Evolutionary conservation across 2,888 invertebrate species (phyloP).

Genomic region (Trichopoda pennipes): DNA sequence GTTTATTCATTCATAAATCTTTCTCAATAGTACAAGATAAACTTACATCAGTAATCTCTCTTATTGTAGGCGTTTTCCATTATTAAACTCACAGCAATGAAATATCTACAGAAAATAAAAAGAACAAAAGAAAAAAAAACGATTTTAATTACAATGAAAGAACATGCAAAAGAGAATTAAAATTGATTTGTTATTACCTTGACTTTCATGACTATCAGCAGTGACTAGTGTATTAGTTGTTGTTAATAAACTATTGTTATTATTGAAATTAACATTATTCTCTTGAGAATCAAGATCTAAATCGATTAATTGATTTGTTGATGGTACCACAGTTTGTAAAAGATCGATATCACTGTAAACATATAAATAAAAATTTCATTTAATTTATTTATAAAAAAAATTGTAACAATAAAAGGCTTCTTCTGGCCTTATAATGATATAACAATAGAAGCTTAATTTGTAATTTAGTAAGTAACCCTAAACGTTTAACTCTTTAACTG

Average conservation of each 20-base stretch:
- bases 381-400: no score
- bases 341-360: slow-evolving; percentile 78
- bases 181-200: slow-evolving; percentile 73
- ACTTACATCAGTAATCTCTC: slow-evolving; percentile 69
- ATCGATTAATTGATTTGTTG: slow-evolving; percentile 80
- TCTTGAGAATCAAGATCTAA: slow-evolving; percentile 80
- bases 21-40: slow-evolving; percentile 49
- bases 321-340: slow-evolving; percentile 78
- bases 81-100: slow-evolving; percentile 80
- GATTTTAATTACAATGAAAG: not conserved
- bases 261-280: slow-evolving; percentile 77
- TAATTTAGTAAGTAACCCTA: no score
- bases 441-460: no score
- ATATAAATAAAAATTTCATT: not conserved
- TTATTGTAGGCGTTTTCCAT: slow-evolving; percentile 35
- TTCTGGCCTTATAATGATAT: no score
- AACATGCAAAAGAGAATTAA: not conserved
- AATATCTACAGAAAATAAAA: slow-evolving; percentile 72
- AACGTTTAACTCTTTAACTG: no score
- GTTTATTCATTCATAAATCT: slow-evolving; percentile 35
- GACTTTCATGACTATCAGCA: slow-evolving; percentile 82
- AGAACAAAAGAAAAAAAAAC: slow-evolving; percentile 20
- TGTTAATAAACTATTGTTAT: slow-evolving; percentile 80
- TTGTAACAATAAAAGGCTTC: no score
- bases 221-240: slow-evolving; percentile 80